Evolutionary conservation across 2,888 invertebrate species (phyloP), one percentile per base, ranked within the genome.

Genomic region (Teleiodes luculella): DNA sequence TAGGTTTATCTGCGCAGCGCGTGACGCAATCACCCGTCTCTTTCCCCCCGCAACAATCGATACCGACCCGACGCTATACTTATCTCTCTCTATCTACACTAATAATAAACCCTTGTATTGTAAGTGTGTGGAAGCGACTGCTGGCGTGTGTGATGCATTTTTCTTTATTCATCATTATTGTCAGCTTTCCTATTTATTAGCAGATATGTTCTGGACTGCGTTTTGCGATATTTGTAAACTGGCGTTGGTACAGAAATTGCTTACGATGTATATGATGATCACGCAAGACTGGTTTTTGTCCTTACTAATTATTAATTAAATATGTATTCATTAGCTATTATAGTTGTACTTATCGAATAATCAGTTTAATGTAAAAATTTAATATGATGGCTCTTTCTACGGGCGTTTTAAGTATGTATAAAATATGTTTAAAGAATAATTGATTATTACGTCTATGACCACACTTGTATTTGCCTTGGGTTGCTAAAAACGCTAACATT

Each of bases 1-100:
- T 68, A 80, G 43, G n/a, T 66, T 80, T 83, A 84, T 83, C 84
- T 82, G 74, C 79, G 65, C 68, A 74, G 67, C 70, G 72, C 69
- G 65, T 69, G 66, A 69, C 72, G 60, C 61, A 53, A 30, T 52
- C 47, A 35, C 83, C 83, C 72, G 80, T 57, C 65, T 84, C 79
- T 55, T 61, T 57, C 53, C 31, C 58, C 60, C 28, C 28, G 6
- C 13, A 20, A 57, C 65, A 74, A 83, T 83, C 82, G 61, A 85
- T 83, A 82, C 61, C 53, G 39, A 54, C 55, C 68, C 74, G 66
- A 67, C 68, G 37, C 57, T 70, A 55, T 64, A 51, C 56, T 72
- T 46, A 56, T 83, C 85, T 71, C 80, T 36, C 68, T 80, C 78
- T 62, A 56, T 57, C 78, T 62, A 55, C 57, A 69, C 86, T 87